Conservation (phyloP, 2,113 vertebrate genomes). For the Apodemus speciosus region DNA sequence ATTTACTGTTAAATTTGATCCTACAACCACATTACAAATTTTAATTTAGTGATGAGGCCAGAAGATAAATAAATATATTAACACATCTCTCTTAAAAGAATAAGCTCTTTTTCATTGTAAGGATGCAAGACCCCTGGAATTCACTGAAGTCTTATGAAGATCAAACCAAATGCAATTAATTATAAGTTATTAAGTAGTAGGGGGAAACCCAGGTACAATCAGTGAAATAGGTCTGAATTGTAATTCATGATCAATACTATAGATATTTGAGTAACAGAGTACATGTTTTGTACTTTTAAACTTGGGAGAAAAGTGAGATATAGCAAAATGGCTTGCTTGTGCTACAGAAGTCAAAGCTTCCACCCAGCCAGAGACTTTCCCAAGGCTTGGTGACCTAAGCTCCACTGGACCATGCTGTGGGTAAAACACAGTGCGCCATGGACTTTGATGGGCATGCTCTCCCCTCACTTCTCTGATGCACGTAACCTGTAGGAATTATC, state of each 20-base stretch:
- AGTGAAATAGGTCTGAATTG: neutral
- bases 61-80: neutral
- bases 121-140: neutral
- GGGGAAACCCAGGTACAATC: neutral
- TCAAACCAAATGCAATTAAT: neutral
- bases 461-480: slow-evolving; percentile 68
- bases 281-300: slow-evolving; percentile 13
- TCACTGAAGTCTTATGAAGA: neutral
- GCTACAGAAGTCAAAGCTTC: neutral
- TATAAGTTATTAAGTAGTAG: neutral
- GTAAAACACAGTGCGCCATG: slow-evolving; percentile 61
- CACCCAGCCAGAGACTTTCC: neutral
- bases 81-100: slow-evolving; percentile 27
- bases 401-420: slow-evolving; percentile 19
- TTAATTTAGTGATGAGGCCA: slow-evolving; percentile 1
- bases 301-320: neutral
- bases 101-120: neutral
- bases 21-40: neutral
- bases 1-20: slow-evolving; percentile 1
- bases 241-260: neutral
- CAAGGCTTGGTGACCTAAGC: neutral
- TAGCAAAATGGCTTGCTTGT: neutral
- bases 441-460: slow-evolving; percentile 42
- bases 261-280: neutral
- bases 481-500: slow-evolving; percentile 32